phyloP scores from a whole-genome alignment of 2,113 vertebrate genomes.

The Asarcornis scutulata region DNA sequence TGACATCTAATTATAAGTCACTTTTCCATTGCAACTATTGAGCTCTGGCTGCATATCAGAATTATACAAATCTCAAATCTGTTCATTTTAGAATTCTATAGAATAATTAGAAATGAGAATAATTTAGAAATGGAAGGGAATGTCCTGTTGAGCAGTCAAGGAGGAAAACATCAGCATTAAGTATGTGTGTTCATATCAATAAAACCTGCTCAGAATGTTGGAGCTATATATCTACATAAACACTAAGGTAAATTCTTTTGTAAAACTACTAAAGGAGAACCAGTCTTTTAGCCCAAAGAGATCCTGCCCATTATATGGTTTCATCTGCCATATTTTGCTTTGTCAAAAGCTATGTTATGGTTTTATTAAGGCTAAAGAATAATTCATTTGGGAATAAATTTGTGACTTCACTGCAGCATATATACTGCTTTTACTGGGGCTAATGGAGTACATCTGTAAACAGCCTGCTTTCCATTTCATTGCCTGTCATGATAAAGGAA shows the following conservation, averaged over 20 bases:
- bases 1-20: neutral
- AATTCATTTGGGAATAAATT: neutral
- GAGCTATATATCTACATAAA: neutral
- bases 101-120: neutral
- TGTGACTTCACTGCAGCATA: neutral
- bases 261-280: neutral
- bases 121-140: neutral
- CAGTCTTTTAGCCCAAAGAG: neutral
- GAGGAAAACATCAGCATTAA: neutral
- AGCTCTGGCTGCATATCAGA: neutral
- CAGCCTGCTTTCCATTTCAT: neutral
- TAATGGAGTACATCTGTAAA: neutral
- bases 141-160: neutral
- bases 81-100: neutral
- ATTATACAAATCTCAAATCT: neutral
- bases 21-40: neutral
- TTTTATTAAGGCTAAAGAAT: neutral
- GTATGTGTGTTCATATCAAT: neutral
- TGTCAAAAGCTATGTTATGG: rapidly evolving
- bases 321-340: neutral
- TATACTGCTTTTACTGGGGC: rapidly evolving
- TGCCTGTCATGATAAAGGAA: neutral
- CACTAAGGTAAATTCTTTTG: neutral
- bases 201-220: neutral
- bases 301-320: neutral